Evolutionary conservation across 2,888 invertebrate genomes (phyloP).

Genomic region (Phalera bucephala): DNA sequence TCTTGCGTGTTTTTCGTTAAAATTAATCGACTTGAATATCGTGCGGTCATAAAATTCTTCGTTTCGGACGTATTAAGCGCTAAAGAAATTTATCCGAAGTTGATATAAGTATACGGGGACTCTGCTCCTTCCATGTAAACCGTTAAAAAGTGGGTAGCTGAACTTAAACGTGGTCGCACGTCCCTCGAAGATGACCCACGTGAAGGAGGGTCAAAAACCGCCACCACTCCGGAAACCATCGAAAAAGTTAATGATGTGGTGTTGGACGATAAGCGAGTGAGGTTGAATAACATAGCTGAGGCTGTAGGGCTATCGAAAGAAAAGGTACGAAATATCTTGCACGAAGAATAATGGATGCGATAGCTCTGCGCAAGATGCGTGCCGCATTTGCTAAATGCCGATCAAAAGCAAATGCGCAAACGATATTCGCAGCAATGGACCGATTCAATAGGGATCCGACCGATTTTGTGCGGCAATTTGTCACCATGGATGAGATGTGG

Average conservation of each 20-base stretch:
- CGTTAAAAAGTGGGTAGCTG: conserved; percentile 19
- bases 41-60: conserved; percentile 4
- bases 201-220: neutral
- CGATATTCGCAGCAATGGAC: neutral
- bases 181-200: conserved; percentile 15
- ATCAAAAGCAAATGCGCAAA: conserved; percentile 1
- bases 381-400: neutral
- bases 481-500: conserved; percentile 5
- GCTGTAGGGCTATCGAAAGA: neutral
- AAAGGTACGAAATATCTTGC: neutral
- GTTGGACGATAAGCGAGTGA: neutral
- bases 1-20: conserved; percentile 1
- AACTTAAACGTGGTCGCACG: conserved; percentile 23
- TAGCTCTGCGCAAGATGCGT: neutral
- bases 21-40: conserved; percentile 1
- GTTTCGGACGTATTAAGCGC: conserved; percentile 1
- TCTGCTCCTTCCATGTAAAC: conserved; percentile 20
- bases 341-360: neutral
- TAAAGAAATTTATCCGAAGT: conserved; percentile 4
- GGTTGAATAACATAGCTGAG: neutral
- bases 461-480: conserved; percentile 2
- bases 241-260: neutral
- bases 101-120: conserved; percentile 5
- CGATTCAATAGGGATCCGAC: conserved; percentile 1
- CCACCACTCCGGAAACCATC: neutral